Base-by-base conservation (phyloP, 2,113 vertebrate species). In the Acanthisitta chloris region DNA sequence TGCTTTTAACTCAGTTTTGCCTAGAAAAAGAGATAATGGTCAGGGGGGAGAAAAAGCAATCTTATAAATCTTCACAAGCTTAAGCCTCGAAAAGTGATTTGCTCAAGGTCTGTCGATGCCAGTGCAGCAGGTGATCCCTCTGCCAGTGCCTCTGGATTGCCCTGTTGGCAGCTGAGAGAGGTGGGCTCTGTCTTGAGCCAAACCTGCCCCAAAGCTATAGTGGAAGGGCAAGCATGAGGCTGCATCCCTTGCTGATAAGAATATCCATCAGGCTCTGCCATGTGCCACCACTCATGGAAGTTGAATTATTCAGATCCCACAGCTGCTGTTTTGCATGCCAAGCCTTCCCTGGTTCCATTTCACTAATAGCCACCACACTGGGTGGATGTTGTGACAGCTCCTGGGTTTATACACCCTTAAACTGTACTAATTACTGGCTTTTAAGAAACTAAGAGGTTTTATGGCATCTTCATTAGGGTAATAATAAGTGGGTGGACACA, bases 351-450 rank as follows among this genome's bases (percentile, higher is more conserved):
- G 17, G 72, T 95, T 79, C 90, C 62, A 79, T 91, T 84, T 69
- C 79, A 28, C 49, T 92, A 95, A 94, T 31, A 91, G 70, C 78
- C 57, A 80, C 89, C 84, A 84, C 58, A n/a, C 84, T 49, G 66
- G 52, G 78, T 46, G 45, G 66, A 6, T 54, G 29, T 62, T 0
- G 1, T 77, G 85, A 88, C 87, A 83, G 45, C 62, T 94, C 42
- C 78, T 31, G 61, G 61, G 91, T 74, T 95, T 85, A 72, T 52
- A 85, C 62, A 43, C 29, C 62, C 90, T 91, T 96, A 92, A 95
- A 80, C 70, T 85, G 78, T 66, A 62, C 89, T 96, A 92, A 97
- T 96, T 94, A 85, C 87, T 62, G 78, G 42, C 89, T 94, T 96
- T 87, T 77, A 82, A 92, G 45, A 65, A 87, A 92, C 70, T 52